Evolutionary conservation across 2,797 vertebrate genomes (phyloP), one percentile per base, ranked within the genome.

Genomic region (Eulemur albifrons): DNA sequence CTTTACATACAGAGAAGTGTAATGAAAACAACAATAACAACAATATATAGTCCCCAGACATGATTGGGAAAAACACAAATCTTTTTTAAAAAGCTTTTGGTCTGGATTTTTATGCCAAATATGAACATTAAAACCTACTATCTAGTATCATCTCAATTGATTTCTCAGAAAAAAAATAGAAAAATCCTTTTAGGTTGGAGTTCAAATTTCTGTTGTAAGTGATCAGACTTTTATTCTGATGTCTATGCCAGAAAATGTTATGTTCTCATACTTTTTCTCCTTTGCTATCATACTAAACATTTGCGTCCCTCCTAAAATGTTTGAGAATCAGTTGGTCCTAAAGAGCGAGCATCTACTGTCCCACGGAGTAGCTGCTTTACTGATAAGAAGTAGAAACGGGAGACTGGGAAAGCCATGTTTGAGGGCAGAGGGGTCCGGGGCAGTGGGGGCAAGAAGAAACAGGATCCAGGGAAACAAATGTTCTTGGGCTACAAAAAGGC

Each of bases 401-500:
- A 23, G 27, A 40, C 21, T 50, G 12, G 79, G 43, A 13, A 85
- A 73, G 38, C 30, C 54, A 83, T 30, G 0, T 83, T 35, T 54
- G 14, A 95, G 91, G 50, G 61, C 45, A 79, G 12, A 45, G 43
- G 17, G 32, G n/a, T 48, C 15, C n/a, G 11, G 1, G 21, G 3
- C 11, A 20, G 35, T 5, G 0, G 43, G 23, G 38, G 87, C 8
- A 0, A 50, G 32, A 14, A 92, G 63, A 79, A 35, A 61, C 52
- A 79, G 61, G 81, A 77, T 79, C 89, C 48, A 48, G 73, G 52
- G 25, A 9, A 88, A 94, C 86, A 89, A 93, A 88, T 0, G 0
- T 84, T 72, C 77, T 91, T 88, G 40, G 43, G n/a, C 96, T 96
- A 97, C 92, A 97, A 97, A 98, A 96, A 89, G 32, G n/a, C 65